Conservation (phyloP, 2,888 invertebrate genomes). For the Sceliomorpha sp. region DNA sequence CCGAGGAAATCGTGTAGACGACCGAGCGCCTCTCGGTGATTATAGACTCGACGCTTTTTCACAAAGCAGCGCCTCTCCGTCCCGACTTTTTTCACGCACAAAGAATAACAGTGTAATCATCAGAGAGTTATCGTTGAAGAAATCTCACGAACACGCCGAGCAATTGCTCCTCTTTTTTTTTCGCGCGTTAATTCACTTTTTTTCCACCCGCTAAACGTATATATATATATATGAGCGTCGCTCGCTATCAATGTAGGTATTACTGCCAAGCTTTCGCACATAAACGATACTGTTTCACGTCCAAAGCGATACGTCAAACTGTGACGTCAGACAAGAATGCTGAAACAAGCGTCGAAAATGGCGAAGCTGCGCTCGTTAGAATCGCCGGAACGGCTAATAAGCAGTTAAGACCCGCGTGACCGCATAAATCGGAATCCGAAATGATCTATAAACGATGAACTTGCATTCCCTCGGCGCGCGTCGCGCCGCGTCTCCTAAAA, state of each 20-base stretch:
- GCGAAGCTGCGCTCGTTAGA: too few relatives aligned
- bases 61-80: constrained; percentile 13
- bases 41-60: constrained; percentile 39
- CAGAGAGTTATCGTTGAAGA: constrained; percentile 25
- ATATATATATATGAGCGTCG: background rate
- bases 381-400: too few relatives aligned
- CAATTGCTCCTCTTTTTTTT: constrained; percentile 19
- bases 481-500: too few relatives aligned
- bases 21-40: constrained; percentile 13
- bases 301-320: too few relatives aligned
- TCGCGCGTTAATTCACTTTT: constrained; percentile 8
- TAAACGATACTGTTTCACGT: too few relatives aligned
- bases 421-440: too few relatives aligned
- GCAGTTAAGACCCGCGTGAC: too few relatives aligned
- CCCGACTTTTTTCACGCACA: constrained; percentile 5
- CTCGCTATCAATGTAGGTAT: constrained; percentile 10
- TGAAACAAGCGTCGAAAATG: too few relatives aligned
- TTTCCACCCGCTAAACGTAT: background rate
- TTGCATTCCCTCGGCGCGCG: too few relatives aligned
- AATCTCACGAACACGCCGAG: constrained; percentile 7
- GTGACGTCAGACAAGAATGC: too few relatives aligned
- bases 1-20: constrained; percentile 32
- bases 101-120: constrained; percentile 16
- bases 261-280: too few relatives aligned
- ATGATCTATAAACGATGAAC: too few relatives aligned